phyloP scores from a whole-genome alignment of 1,140 invertebrate genomes.

The Neodiprion fabricii region DNA sequence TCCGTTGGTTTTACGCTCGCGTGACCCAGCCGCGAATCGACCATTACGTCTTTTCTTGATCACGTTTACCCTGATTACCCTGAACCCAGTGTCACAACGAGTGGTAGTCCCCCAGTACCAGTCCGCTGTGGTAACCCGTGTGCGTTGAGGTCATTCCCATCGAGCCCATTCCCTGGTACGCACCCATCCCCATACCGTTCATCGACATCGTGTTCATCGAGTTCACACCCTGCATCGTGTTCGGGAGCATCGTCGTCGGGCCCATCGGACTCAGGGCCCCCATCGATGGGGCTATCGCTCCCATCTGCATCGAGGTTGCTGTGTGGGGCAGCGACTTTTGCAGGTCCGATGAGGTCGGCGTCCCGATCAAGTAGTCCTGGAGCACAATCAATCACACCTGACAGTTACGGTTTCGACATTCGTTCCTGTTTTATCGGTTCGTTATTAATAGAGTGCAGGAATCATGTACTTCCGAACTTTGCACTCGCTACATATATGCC shows the following conservation, averaged over 20 bases:
- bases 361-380: constrained; percentile 57
- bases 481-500: too few relatives aligned
- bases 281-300: constrained; percentile 57
- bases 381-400: constrained; percentile 19
- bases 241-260: constrained; percentile 54
- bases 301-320: constrained; percentile 60
- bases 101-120: constrained; percentile 59
- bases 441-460: too few relatives aligned
- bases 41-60: constrained; percentile 55
- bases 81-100: constrained; percentile 61
- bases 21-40: neutral
- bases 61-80: constrained; percentile 50
- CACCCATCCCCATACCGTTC: constrained; percentile 59
- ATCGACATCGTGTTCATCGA: constrained; percentile 60
- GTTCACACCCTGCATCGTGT: constrained; percentile 57
- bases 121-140: constrained; percentile 55
- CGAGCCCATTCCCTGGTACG: constrained; percentile 54
- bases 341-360: constrained; percentile 54
- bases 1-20: too few relatives aligned
- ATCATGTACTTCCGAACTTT: too few relatives aligned
- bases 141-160: constrained; percentile 58
- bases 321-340: constrained; percentile 58
- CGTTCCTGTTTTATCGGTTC: too few relatives aligned
- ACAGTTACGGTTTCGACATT: constrained; percentile 11
- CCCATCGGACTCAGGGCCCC: constrained; percentile 58